A percentile compares a stretch with the other conserved stretches of the same genome.
Conservation (phyloP, 2,888 invertebrate species). For the Onthophagus sagittarius region DNA sequence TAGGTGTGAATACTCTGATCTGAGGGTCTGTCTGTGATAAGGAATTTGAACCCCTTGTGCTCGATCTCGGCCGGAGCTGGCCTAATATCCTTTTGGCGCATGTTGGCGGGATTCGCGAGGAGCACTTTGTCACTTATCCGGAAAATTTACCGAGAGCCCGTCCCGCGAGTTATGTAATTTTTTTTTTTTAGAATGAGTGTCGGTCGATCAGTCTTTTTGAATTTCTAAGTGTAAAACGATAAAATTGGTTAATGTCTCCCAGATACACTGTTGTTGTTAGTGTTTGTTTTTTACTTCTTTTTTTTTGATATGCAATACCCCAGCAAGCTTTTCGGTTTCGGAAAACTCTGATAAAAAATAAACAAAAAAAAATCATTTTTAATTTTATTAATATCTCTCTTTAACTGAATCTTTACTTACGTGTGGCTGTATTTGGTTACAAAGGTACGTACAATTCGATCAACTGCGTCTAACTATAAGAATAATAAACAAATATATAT, state of each 20-base stretch:
- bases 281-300: constrained; percentile 20
- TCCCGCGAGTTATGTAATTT: constrained; percentile 2
- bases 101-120: constrained; percentile 46
- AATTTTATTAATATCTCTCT: background rate
- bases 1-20: constrained; percentile 80
- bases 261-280: constrained; percentile 12
- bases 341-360: constrained; percentile 22
- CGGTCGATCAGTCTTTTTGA: constrained; percentile 22
- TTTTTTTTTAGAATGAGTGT: constrained; percentile 13
- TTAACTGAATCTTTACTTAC: background rate
- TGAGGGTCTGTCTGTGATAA: constrained; percentile 97
- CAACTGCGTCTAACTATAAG: background rate
- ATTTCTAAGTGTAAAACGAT: constrained; percentile 19
- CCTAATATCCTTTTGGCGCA: constrained; percentile 90
- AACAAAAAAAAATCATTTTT: background rate
- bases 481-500: constrained; percentile 1
- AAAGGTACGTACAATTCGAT: background rate
- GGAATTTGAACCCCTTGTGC: constrained; percentile 96
- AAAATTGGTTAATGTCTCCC: constrained; percentile 16
- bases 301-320: constrained; percentile 23
- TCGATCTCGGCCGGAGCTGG: constrained; percentile 97
- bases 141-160: constrained; percentile 6
- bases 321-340: constrained; percentile 17
- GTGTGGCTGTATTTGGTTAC: background rate
- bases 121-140: background rate